phyloP scores from a whole-genome alignment of 2,888 invertebrate species.

The Tachystola acroxantha region DNA sequence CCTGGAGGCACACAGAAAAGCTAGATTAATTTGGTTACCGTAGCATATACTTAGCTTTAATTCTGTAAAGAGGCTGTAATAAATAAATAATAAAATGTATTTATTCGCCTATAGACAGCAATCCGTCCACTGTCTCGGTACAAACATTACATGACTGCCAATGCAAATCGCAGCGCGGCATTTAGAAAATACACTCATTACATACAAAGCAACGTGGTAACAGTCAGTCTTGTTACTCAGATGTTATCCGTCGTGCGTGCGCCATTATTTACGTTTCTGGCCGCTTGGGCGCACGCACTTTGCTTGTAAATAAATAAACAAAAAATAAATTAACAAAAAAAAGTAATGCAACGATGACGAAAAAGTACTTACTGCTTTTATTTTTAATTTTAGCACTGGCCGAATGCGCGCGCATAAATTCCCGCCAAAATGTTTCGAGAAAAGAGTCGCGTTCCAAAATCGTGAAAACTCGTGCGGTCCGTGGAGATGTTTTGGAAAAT shows the following conservation, averaged over 20 bases:
- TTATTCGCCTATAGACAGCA: no score
- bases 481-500: conserved; percentile 53
- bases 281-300: conserved; percentile 23
- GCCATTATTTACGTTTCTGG: conserved; percentile 21
- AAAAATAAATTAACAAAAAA: conserved; percentile 1
- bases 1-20: no score
- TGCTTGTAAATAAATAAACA: conserved; percentile 16
- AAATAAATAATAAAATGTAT: no score
- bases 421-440: conserved; percentile 29
- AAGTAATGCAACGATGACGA: conserved; percentile 29
- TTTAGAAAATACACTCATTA: conserved; percentile 15
- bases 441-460: conserved; percentile 24
- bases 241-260: conserved; percentile 18
- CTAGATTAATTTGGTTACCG: no score
- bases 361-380: no score
- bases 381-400: conserved; percentile 21
- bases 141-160: conserved; percentile 2
- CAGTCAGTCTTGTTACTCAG: conserved; percentile 19
- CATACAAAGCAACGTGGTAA: conserved; percentile 18
- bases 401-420: conserved; percentile 20
- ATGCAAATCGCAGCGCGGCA: conserved; percentile 6
- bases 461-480: no score
- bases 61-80: no score
- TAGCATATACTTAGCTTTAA: no score
- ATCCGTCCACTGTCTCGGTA: no score